Evolutionary conservation across 2,113 vertebrate genomes (phyloP), one percentile per base, ranked within the genome.

Genomic region (Conger conger): DNA sequence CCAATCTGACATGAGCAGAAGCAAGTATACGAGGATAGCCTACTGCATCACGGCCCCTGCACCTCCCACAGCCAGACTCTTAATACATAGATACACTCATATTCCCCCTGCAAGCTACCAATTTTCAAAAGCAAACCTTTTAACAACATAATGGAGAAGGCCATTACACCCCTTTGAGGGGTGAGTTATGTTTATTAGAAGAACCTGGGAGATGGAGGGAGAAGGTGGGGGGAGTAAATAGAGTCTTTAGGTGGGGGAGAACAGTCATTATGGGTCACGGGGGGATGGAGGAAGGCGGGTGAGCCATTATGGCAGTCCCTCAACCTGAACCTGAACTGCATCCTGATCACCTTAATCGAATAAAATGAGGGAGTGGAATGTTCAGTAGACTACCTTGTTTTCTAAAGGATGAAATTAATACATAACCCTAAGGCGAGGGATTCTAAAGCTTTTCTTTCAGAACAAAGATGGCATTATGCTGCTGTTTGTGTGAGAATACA

Each of bases 1-100:
- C 85, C 85, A 88, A 91, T 87, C 89, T 92, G 89, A 88, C 90
- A 91, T 92, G 85, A 84, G 89, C 87, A 80, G 42, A 84, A 87
- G 87, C 60, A 86, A 87, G 89, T 54, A 86, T 80, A 88, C 77
- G 86, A 83, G 87, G 88, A 89, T 83, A n/a, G n/a, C n/a, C n/a
- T n/a, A 86, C 86, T 91, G 86, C 82, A 88, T 91, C 93, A 93
- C 89, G 87, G 88, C 88, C 40, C 86, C 84, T 84, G 18, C 33
- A 50, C 80, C 76, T 79, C 80, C 17, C 77, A 87, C 82, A 83
- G 88, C 15, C 45, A 89, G 82, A 84, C 88, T 90, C 87, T 90
- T 87, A 90, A 92, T 89, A 86, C 92, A 92, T 86, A 89, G 68
- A 73, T 33, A 30, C 27, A 73, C 68, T 33, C 9, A 33, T 2